phyloP scores from a whole-genome alignment of 2,797 vertebrate species.

The Netta rufina region DNA sequence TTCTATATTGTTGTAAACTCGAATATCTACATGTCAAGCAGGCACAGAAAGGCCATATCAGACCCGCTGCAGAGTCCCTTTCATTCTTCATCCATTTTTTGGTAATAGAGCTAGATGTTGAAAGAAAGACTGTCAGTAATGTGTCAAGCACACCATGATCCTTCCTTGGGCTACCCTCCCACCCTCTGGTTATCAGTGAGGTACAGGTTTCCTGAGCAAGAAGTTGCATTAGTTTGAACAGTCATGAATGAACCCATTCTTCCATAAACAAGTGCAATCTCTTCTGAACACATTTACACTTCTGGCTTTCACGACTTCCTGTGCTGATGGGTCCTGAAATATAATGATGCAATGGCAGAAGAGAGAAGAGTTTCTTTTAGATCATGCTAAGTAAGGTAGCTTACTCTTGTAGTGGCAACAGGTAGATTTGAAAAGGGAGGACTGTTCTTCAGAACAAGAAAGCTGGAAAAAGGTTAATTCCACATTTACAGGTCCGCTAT shows the following conservation, averaged over 20 bases:
- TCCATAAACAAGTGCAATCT: background rate
- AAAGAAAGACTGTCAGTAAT: background rate
- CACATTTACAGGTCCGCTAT: background rate
- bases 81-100: background rate
- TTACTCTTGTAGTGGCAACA: background rate
- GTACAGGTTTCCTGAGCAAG: constrained; percentile 43
- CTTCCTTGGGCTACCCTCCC: background rate
- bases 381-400: background rate
- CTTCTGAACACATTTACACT: background rate
- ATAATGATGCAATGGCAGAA: background rate
- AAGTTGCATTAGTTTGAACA: background rate
- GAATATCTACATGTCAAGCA: background rate
- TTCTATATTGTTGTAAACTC: background rate
- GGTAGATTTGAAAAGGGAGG: background rate
- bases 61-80: background rate
- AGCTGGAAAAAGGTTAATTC: background rate
- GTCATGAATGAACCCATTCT: background rate
- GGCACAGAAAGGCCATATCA: background rate
- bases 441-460: background rate
- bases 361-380: background rate
- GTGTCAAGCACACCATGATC: background rate
- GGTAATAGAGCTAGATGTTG: background rate
- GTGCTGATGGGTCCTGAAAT: background rate
- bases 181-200: constrained; percentile 9
- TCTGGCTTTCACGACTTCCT: constrained; percentile 45